Conservation (phyloP, 2,113 vertebrate genomes). For the Strix uralensis region DNA sequence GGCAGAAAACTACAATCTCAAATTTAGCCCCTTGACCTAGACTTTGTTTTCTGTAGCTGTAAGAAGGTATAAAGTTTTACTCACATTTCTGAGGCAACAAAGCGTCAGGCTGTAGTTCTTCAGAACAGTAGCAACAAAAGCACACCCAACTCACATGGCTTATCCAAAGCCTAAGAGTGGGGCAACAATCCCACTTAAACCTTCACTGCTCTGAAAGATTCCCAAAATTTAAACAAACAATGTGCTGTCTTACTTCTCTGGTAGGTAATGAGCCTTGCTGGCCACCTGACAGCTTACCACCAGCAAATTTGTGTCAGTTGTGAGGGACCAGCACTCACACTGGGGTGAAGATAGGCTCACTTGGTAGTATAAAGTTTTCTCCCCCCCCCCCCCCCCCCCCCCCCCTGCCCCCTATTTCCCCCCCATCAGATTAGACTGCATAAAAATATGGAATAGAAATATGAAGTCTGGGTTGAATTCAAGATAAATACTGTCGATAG, state of each 20-base stretch:
- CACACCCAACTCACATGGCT: rapidly evolving
- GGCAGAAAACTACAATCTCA: neutral
- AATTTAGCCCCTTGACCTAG: neutral
- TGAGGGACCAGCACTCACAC: neutral
- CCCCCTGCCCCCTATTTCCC: neutral
- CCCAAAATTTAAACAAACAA: neutral
- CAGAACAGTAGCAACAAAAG: neutral
- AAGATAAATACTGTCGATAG: neutral
- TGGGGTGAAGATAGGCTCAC: neutral
- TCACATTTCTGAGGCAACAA: neutral
- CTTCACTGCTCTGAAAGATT: neutral
- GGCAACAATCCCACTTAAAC: neutral
- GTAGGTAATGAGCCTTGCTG: neutral
- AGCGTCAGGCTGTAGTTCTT: neutral
- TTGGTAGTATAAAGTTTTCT: neutral
- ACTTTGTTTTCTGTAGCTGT: neutral
- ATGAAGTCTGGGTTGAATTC: neutral
- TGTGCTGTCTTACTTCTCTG: neutral
- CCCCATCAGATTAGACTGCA: neutral
- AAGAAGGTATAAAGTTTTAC: neutral
- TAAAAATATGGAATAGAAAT: neutral
- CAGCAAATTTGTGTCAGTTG: neutral
- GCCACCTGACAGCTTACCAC: neutral
- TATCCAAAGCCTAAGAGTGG: rapidly evolving
- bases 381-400: rapidly evolving